phyloP scores from a whole-genome alignment of 2,797 vertebrate species.

The Schizopygopsis malacanthus region DNA sequence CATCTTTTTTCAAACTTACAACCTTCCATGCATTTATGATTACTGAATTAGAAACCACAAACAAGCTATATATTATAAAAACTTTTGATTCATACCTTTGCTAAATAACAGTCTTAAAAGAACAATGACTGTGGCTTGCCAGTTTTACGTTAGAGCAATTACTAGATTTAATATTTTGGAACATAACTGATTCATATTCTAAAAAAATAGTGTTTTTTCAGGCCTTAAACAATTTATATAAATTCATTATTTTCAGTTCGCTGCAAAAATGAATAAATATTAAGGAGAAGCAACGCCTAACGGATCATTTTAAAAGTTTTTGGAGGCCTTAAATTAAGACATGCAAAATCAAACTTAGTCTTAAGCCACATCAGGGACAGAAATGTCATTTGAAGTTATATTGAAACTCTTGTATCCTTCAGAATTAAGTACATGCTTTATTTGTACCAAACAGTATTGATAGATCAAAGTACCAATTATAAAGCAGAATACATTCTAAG shows the following conservation, averaged over 20 bases:
- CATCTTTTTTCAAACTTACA: not conserved
- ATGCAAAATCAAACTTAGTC: not conserved
- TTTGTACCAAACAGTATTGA: conserved; percentile 51
- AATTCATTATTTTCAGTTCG: too few relatives aligned
- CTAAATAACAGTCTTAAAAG: not conserved
- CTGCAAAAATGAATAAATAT: too few relatives aligned
- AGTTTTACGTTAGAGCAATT: too few relatives aligned
- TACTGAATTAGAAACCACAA: not conserved
- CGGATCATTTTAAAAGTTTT: not conserved
- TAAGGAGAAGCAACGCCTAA: not conserved
- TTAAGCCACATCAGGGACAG: not conserved
- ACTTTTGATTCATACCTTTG: not conserved
- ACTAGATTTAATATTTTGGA: too few relatives aligned
- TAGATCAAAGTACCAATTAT: conserved; percentile 43
- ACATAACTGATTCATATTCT: too few relatives aligned
- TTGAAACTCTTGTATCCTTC: conserved; percentile 23
- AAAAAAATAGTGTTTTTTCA: too few relatives aligned
- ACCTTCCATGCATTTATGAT: not conserved
- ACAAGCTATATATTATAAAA: too few relatives aligned
- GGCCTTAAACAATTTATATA: too few relatives aligned
- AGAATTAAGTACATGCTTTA: conserved; percentile 53
- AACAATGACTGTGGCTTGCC: not conserved
- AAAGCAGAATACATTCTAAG: conserved; percentile 43
- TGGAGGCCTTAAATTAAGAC: not conserved
- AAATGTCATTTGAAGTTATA: not conserved